Base-by-base conservation (phyloP, 2,113 vertebrate genomes). In the Grammomys surdaster region DNA sequence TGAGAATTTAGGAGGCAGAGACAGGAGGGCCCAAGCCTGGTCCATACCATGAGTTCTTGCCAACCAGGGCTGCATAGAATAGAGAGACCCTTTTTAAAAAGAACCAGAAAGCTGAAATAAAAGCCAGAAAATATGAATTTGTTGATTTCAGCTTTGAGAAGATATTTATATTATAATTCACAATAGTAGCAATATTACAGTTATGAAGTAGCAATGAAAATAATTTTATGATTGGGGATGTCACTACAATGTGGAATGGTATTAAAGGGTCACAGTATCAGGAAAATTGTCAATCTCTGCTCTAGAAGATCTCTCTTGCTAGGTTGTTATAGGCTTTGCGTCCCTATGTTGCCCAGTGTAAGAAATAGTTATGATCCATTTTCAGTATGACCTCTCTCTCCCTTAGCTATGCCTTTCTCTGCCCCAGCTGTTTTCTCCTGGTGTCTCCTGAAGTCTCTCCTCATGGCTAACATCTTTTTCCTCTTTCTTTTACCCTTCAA, bases 241-340 rank as follows among this genome's bases (percentile, higher is more conserved):
- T 65, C 24, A 65, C 63, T 8, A 65, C 8, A 65, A 65, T 65
- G 8, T 9, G 6, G 63, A 10, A 65, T 24, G 28, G 11, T 67
- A 12, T 67, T 67, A 67, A 67, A 67, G 65, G 28, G 26, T 67
- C 65, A 28, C 3, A 7, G 65, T 67, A 67, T 4, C 31, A 67
- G 10, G 26, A 67, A 67, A 28, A 28, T 67, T 67, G 65, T 12
- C 26, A 67, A 31, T 10, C 26, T 31, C 65, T 67, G 65, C 65
- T 82, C 36, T 26, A 26, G 54, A 82, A 22, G 36, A 40, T 82
- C 31, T 33, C 78, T 51, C 33, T 19, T 56, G 31, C 51, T 51
- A 81, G 51, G 78, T 9, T 56, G 51, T 56, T 81, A 33, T 20
- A 54, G 77, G 97, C 98, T 90, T 96, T 51, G 43, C 90, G 77